Evolutionary conservation across 2,888 invertebrate genomes (phyloP), one percentile per base, ranked within the genome.

Genomic region (Thera obeliscata): DNA sequence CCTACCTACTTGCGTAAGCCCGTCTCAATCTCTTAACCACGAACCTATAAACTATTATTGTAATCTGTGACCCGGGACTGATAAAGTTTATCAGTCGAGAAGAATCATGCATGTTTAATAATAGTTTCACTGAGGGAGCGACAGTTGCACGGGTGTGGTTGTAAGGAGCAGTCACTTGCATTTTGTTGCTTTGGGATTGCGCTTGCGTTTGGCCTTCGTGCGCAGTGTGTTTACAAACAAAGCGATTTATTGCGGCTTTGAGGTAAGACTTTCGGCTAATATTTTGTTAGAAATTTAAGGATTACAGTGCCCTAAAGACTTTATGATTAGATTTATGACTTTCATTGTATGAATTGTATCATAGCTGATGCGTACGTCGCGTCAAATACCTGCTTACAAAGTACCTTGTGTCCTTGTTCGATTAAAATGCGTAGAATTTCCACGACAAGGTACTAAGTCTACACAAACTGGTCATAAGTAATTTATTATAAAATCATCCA

Each of bases 91-190:
- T 73, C 67, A 66, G 43, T 52, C 38, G 54, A 65, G 61, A 56
- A 56, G 64, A 70, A 64, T 61, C 71, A 70, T 65, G 35, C 61
- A 59, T 43, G 65, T 66, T 66, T 74, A 74, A 66, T 71, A 71
- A 50, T 74, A 74, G 66, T 67, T 63, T 35, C 56, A 65, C 41
- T 56, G 36, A 54, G 67, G 64, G 48, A 63, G 43, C 6, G 52
- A 67, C 70, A 73, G 73, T 73, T 43, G 65, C 60, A 67, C 73
- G 63, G 58, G 72, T 67, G 74, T 71, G 64, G 66, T 50, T 62
- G 54, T 6, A 57, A 48, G 22, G 41, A 61, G 62, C 54, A 61
- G 66, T 56, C 65, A 49, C 60, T 38, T 60, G 66, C 49, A 4
- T n/a, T 12, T 50, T 41, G 56, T 33, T 5, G 8, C 56, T 41